Base-by-base conservation (phyloP, 2,888 invertebrate genomes). In the Lycocerus yunnanus region DNA sequence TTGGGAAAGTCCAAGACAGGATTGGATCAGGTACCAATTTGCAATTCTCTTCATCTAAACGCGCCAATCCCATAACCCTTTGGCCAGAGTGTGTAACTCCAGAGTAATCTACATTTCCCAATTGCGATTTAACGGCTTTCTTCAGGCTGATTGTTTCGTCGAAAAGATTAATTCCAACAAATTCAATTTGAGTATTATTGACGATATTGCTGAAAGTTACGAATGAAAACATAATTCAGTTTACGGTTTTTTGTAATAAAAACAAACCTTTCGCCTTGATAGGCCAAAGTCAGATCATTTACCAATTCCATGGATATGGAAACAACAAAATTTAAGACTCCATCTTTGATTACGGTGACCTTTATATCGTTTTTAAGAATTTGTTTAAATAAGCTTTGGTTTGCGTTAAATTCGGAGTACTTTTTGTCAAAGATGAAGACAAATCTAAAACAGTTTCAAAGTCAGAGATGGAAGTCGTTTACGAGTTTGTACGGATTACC, bases 341-440 rank as follows among this genome's bases (percentile, higher is more conserved):
- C 91, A 82, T 93, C 88, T 80, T 91, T 91, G 74, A 90, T 90
- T 21, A 98, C 92, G 83, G 96, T 96, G 67, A 96, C 87, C 2
- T 93, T 92, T 76, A 98, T 86, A 84, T 97, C 95, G 81, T 93
- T 91, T 21, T 90, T 88, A 6, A 93, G 85, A 77, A 94, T 93
- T 4, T 89, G 87, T 63, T 90, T 88, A 84, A 93, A 94, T 61
- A 93, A 88, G 4, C 91, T 89, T 83, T 91, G 84, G 9, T 91
- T 88, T 2, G 91, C 86, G 77, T 91, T 90, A 79, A 95, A 93
- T 2, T 88, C 85, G 0, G 93, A 93, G 0, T 93, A 92, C 77
- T 89, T 83, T 71, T 83, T 83, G 79, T 92, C 92, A 76, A 92
- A 85, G 71, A 94, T 90, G 58, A 93, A 89, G 8, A 95, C 85